These are phyloP conservation scores for Scomber scombrus DNA, from an alignment of 2,113 vertebrate genomes.

Conservation along the genomic window DNA sequence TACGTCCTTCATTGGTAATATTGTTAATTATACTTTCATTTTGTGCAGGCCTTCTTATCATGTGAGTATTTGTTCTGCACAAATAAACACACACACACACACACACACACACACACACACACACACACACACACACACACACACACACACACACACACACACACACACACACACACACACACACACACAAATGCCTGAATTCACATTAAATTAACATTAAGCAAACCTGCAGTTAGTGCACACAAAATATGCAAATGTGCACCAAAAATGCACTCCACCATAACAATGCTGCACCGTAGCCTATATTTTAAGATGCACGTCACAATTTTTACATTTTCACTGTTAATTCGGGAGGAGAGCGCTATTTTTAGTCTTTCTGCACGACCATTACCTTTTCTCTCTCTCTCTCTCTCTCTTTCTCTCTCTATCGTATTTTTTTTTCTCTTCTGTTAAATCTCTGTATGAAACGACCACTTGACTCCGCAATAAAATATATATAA, in stretches of 20 bases:
- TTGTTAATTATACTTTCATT: too few species aligned
- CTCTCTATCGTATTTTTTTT: background rate
- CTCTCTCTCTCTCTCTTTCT: background rate
- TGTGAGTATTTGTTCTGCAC: conserved; percentile 4
- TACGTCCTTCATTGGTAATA: too few species aligned
- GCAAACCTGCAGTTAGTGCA: background rate
- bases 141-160: too few species aligned
- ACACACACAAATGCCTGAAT: background rate
- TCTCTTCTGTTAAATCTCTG: background rate
- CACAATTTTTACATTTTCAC: conserved; percentile 32
- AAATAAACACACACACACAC: too few species aligned
- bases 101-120: too few species aligned
- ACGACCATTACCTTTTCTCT: background rate
- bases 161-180: background rate
- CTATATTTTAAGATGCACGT: conserved; percentile 18
- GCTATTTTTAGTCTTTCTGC: conserved; percentile 32
- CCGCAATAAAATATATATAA: conserved; percentile 29
- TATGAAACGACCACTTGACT: conserved; percentile 18
- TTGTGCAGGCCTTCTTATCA: too few species aligned
- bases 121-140: too few species aligned
- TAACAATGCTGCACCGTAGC: conserved; percentile 16
- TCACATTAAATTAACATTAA: conserved; percentile 3
- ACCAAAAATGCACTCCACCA: conserved; percentile 2
- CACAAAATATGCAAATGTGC: background rate
- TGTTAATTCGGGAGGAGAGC: conserved; percentile 11